Evolutionary conservation across 1,140 invertebrate genomes (phyloP).

Genomic region (Penaeus chinensis): DNA sequence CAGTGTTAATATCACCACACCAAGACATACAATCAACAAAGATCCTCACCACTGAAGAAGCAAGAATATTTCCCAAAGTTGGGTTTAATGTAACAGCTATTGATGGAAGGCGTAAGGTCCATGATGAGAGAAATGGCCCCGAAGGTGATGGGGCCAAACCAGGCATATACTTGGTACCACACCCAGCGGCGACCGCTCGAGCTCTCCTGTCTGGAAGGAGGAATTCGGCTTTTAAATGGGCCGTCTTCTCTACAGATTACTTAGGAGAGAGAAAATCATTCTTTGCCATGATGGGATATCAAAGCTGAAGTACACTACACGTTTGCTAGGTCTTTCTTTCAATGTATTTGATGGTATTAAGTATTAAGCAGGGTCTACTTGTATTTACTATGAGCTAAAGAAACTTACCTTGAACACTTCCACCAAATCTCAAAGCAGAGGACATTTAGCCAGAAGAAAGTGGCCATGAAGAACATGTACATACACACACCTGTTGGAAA

Average conservation of each 20-base stretch:
- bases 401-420: constrained; percentile 63
- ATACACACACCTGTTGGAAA: constrained; percentile 58
- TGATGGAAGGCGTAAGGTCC: constrained; percentile 59
- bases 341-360: too few species aligned
- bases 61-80: constrained; percentile 63
- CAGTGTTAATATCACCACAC: too few species aligned
- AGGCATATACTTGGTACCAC: constrained; percentile 64
- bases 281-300: too few species aligned
- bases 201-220: constrained; percentile 48
- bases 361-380: too few species aligned
- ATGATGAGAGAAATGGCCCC: constrained; percentile 60
- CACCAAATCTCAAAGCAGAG: constrained; percentile 64
- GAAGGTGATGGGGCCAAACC: constrained; percentile 58
- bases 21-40: background rate
- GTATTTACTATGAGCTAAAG: background rate
- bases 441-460: constrained; percentile 64
- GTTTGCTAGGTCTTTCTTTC: too few species aligned
- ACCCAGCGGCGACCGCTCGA: constrained; percentile 61
- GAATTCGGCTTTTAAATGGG: background rate
- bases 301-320: too few species aligned
- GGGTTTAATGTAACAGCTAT: constrained; percentile 63
- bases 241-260: background rate
- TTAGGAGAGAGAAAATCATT: background rate
- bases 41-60: constrained; percentile 62
- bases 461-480: constrained; percentile 64